These are phyloP conservation scores for Hozukius guyotensis DNA, from an alignment of 2,797 vertebrate species.

Conservation along the genomic window DNA sequence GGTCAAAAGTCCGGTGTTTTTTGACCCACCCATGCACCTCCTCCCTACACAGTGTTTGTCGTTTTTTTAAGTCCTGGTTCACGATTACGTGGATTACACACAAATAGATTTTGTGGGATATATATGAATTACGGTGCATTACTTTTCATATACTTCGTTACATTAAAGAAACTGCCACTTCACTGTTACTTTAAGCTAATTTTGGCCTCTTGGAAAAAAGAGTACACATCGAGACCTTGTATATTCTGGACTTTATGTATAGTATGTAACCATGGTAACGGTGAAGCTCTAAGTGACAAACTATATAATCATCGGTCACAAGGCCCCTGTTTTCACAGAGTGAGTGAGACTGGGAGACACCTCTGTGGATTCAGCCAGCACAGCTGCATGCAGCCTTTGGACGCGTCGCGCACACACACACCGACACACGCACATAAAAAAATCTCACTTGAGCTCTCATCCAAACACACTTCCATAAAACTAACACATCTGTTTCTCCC, in stretches of 20 bases:
- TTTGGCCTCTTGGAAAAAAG: not conserved
- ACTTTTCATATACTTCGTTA: not conserved
- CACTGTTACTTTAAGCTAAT: not conserved
- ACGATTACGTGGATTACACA: not conserved
- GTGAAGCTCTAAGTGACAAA: conserved; percentile 14
- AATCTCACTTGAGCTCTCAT: conserved; percentile 13
- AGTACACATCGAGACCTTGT: not conserved
- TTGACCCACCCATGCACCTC: too few species aligned
- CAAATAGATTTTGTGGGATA: too few species aligned
- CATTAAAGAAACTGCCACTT: not conserved
- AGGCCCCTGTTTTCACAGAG: conserved; percentile 6
- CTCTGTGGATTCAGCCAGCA: conserved; percentile 35
- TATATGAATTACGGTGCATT: not conserved
- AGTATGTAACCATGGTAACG: conserved; percentile 12
- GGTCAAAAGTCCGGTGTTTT: too few species aligned
- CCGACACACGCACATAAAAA: not conserved
- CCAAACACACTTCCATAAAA: conserved; percentile 40
- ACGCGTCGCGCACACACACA: not conserved
- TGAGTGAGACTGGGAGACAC: conserved; percentile 20
- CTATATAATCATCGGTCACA: conserved; percentile 28
- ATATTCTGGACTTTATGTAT: conserved; percentile 1
- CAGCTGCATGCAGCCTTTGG: conserved; percentile 24
- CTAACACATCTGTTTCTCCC: conserved; percentile 58
- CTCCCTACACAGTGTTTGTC: not conserved
- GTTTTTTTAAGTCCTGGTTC: not conserved